Conservation (phyloP, 2,888 invertebrate species). For the Sabatieria punctata region DNA sequence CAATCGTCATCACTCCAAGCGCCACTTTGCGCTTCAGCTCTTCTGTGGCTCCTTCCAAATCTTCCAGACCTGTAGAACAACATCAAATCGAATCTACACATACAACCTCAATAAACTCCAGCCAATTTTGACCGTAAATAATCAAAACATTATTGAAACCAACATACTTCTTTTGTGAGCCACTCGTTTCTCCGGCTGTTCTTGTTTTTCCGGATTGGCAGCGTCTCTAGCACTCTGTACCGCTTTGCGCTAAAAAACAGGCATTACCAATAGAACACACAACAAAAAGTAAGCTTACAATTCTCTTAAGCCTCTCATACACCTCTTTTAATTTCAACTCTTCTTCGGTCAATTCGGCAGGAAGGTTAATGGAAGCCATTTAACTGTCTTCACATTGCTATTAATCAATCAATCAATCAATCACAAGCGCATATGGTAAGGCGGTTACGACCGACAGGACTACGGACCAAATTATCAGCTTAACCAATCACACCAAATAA, state of each 20-base stretch:
- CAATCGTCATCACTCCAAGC: constrained; percentile 5
- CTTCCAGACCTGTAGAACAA: constrained; percentile 2
- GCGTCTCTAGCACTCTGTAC: not conserved
- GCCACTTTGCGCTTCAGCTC: constrained; percentile 2
- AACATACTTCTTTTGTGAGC: not conserved
- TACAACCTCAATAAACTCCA: too few relatives aligned
- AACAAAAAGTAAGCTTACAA: constrained; percentile 11
- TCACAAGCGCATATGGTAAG: too few relatives aligned
- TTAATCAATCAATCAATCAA: not conserved
- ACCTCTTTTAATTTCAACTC: constrained; percentile 15
- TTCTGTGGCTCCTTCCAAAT: constrained; percentile 4
- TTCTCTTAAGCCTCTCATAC: constrained; percentile 14
- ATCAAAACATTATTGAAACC: too few relatives aligned
- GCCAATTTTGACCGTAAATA: too few relatives aligned
- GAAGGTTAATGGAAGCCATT: constrained; percentile 10
- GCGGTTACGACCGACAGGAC: too few relatives aligned
- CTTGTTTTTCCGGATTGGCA: not conserved
- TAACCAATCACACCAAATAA: too few relatives aligned
- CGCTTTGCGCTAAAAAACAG: not conserved
- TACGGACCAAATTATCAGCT: too few relatives aligned
- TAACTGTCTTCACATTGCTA: not conserved
- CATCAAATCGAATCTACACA: too few relatives aligned
- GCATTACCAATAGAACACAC: not conserved
- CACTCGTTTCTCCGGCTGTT: not conserved
- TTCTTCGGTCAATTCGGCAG: constrained; percentile 14